Percentiles rank a stretch among this genome's conserved stretches.
These are phyloP conservation scores for Martes martes DNA, from an alignment of 2,113 vertebrate genomes.

Conservation along the genomic window DNA sequence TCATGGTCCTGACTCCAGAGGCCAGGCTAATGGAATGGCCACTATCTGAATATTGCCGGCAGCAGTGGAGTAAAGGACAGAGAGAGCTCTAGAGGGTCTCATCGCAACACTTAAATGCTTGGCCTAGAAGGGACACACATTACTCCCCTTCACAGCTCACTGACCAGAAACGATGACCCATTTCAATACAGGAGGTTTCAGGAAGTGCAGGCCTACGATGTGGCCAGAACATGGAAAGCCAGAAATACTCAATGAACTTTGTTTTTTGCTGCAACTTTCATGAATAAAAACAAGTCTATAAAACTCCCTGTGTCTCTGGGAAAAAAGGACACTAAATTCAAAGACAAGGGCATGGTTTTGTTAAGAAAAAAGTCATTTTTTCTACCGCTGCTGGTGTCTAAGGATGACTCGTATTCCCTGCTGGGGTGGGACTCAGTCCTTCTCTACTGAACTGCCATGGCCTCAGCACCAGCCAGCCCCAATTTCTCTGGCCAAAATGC, in stretches of 20 bases:
- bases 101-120: background rate
- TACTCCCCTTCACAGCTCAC: background rate
- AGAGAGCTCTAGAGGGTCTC: background rate
- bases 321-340: background rate
- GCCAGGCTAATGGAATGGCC: background rate
- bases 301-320: background rate
- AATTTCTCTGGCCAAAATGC: background rate
- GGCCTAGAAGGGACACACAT: background rate
- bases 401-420: background rate
- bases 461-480: background rate
- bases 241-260: background rate
- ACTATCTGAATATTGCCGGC: background rate
- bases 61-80: background rate
- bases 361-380: conserved; percentile 22
- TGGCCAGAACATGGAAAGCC: background rate
- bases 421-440: background rate
- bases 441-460: background rate
- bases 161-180: background rate
- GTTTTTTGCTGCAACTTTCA: background rate
- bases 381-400: background rate
- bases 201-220: background rate
- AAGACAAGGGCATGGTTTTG: conserved; percentile 34
- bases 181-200: background rate
- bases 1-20: background rate
- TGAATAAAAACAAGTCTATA: conserved; percentile 21